A percentile compares a stretch with the other conserved stretches of the same genome.
These are phyloP conservation scores for Alligator mississippiensis DNA, from an alignment of 2,113 vertebrate species.

Conservation along the genomic window DNA sequence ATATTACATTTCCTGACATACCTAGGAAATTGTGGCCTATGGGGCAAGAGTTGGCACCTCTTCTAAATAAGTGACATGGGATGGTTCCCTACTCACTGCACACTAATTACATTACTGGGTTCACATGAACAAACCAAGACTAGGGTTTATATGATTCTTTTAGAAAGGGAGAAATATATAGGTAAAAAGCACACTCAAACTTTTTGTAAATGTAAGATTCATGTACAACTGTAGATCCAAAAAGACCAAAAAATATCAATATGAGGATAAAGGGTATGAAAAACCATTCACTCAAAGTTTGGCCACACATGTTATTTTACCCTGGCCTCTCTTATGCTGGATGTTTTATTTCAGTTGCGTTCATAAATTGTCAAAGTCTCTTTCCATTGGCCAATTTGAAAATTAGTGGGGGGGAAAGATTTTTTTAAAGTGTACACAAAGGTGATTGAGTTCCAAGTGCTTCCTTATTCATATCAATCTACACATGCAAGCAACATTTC, in stretches of 20 bases:
- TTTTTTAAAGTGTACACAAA: not conserved
- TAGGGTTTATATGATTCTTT: not conserved
- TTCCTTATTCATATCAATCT: not conserved
- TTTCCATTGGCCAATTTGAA: not conserved
- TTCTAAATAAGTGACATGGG: too few relatives aligned
- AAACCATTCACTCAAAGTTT: not conserved
- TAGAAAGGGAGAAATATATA: not conserved
- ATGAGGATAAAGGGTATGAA: not conserved
- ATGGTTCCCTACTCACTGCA: too few relatives aligned
- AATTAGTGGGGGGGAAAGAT: not conserved
- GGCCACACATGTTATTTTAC: not conserved
- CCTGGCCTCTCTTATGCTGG: not conserved
- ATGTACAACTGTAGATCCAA: not conserved
- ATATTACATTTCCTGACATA: too few relatives aligned
- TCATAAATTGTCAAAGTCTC: not conserved
- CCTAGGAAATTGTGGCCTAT: too few relatives aligned
- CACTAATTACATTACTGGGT: too few relatives aligned
- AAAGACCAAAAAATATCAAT: not conserved
- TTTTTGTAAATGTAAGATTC: not conserved
- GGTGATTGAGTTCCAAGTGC: not conserved
- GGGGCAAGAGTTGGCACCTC: too few relatives aligned
- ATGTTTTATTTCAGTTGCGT: not conserved
- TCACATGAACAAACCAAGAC: not conserved
- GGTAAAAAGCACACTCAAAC: not conserved
- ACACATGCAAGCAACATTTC: not conserved